Conservation (phyloP, 2,113 vertebrate species). For the Rhinolophus sinicus region DNA sequence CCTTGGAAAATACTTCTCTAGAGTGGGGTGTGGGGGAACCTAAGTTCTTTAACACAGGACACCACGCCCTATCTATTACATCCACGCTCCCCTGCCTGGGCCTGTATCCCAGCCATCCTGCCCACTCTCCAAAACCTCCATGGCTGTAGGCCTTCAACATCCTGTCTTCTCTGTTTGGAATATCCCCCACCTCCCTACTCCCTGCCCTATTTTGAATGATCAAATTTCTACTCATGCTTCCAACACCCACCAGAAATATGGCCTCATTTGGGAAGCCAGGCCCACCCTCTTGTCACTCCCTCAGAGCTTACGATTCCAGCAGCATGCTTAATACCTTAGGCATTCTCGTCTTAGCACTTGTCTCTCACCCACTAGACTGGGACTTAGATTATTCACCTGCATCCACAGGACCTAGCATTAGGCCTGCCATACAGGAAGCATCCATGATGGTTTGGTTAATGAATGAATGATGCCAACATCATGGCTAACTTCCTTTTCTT, state of each 20-base stretch:
- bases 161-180: not conserved
- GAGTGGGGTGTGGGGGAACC: too few species aligned
- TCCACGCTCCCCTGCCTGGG: not conserved
- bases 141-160: not conserved
- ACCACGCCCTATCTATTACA: too few species aligned
- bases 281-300: not conserved
- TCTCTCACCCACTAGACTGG: not conserved
- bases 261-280: not conserved
- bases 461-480: not conserved
- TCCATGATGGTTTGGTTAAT: not conserved
- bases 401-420: not conserved
- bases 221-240: not conserved
- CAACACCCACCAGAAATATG: not conserved
- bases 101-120: not conserved
- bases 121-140: not conserved
- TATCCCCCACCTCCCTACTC: accelerated
- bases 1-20: not conserved
- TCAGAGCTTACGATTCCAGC: not conserved
- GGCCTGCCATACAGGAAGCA: not conserved
- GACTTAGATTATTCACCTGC: not conserved
- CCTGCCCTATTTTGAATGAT: not conserved
- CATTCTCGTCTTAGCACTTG: not conserved
- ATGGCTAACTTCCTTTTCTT: not conserved
- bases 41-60: not conserved
- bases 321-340: not conserved